These are phyloP conservation scores for Calameuta idolon DNA, from an alignment of 2,888 invertebrate species.

Conservation along the genomic window DNA sequence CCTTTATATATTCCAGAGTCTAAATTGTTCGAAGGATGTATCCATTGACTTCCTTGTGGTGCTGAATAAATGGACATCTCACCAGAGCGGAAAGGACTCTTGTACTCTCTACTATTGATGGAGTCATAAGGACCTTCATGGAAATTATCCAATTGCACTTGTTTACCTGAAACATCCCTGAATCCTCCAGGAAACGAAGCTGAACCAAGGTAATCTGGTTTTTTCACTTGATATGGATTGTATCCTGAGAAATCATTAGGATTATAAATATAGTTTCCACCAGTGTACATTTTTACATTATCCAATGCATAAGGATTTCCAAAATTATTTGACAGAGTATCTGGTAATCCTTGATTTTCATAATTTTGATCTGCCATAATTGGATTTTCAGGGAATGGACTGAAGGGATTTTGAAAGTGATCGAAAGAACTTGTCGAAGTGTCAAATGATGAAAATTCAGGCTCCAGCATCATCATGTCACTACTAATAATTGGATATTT, in stretches of 20 bases:
- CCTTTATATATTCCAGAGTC: neutral
- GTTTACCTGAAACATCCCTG: neutral
- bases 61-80: neutral
- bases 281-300: conserved; percentile 23
- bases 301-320: conserved; percentile 8
- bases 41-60: neutral
- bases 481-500: neutral
- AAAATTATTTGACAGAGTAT: neutral
- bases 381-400: neutral
- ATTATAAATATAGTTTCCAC: conserved; percentile 6
- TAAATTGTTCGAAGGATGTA: neutral
- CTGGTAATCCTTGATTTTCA: neutral
- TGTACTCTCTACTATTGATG: neutral
- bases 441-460: neutral
- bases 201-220: neutral
- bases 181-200: neutral
- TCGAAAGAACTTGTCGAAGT: neutral
- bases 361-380: neutral
- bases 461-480: neutral
- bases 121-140: neutral
- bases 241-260: conserved; percentile 5
- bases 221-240: conserved; percentile 7
- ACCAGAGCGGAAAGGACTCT: neutral
- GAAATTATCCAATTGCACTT: neutral
- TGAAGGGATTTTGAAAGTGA: neutral